Base-by-base conservation (phyloP, 1,140 invertebrate species). In the Drusus annulatus region DNA sequence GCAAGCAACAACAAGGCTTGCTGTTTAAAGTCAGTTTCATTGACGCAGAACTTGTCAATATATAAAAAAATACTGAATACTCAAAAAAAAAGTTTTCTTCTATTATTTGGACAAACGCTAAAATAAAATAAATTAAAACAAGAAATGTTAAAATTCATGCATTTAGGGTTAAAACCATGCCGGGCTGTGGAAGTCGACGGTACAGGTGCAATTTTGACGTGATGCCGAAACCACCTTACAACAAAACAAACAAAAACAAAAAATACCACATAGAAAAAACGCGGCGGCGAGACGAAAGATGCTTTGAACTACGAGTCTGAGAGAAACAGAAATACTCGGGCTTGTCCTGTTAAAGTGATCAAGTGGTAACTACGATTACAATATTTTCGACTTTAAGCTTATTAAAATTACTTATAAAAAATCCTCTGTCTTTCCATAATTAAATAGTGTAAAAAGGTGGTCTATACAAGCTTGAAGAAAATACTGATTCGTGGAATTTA, bases 121-220 rank as follows among this genome's bases (percentile, higher is more conserved):
- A n/a, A n/a, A n/a, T n/a, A n/a, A n/a, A n/a, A n/a, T n/a, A n/a
- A n/a, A n/a, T n/a, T n/a, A n/a, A n/a, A n/a, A n/a, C n/a, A n/a
- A n/a, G n/a, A n/a, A n/a, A n/a, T n/a, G n/a, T n/a, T n/a, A n/a
- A n/a, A n/a, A n/a, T n/a, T n/a, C n/a, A n/a, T n/a, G n/a, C n/a
- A n/a, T n/a, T n/a, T n/a, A n/a, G n/a, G 16, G 52, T 21, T 80
- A 80, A 80, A 83, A 50, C 81, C 56, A 23, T 79, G 45, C 76
- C 71, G 19, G 23, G 74, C 17, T 50, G 76, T 79, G 79, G 54
- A 83, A 75, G 63, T 75, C 81, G 74, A 58, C 17, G 65, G 50
- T 83, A 83, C 81, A 83, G 81, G 81, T 83, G 81, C 81, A 83
- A 83, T 83, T 83, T 80, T 80, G 79, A 83, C 79, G 81, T 83